Conservation (phyloP, 30 jellyfish, hydroid and myxozoan genomes). For the Pelagia noctiluca region DNA sequence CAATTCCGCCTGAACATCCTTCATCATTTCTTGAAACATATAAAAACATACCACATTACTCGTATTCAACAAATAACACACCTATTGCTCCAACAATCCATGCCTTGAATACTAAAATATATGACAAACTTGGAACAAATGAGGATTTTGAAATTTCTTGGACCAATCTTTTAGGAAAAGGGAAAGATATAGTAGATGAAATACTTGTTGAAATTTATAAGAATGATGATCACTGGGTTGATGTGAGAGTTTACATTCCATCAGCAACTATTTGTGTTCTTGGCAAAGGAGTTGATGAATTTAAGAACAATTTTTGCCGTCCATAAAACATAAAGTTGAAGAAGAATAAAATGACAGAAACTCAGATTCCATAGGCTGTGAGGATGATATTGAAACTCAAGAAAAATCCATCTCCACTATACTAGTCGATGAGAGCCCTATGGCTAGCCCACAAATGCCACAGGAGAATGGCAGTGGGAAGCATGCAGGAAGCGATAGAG, state of each 20-base stretch:
- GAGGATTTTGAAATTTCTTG: background rate
- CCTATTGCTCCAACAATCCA: background rate
- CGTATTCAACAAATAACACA: background rate
- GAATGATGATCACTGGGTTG: background rate
- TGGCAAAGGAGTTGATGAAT: background rate
- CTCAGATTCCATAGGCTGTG: too few species aligned
- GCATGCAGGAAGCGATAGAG: too few species aligned
- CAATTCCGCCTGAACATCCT: background rate
- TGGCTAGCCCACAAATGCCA: too few species aligned
- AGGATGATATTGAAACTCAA: too few species aligned
- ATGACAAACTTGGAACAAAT: background rate
- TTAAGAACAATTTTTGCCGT: background rate
- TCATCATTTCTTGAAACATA: background rate
- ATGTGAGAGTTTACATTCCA: background rate
- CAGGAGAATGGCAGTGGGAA: too few species aligned
- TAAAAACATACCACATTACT: background rate
- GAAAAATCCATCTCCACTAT: too few species aligned
- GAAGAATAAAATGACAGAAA: too few species aligned
- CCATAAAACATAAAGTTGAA: too few species aligned
- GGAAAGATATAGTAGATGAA: background rate
- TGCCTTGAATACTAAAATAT: background rate
- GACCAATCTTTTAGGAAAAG: background rate
- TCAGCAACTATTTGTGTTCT: background rate
- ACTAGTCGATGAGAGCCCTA: too few species aligned
- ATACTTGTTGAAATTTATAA: background rate